A percentile compares a stretch with the other conserved stretches of the same genome.
Conservation (phyloP, 2,113 vertebrate species). For the Nibea coibor region DNA sequence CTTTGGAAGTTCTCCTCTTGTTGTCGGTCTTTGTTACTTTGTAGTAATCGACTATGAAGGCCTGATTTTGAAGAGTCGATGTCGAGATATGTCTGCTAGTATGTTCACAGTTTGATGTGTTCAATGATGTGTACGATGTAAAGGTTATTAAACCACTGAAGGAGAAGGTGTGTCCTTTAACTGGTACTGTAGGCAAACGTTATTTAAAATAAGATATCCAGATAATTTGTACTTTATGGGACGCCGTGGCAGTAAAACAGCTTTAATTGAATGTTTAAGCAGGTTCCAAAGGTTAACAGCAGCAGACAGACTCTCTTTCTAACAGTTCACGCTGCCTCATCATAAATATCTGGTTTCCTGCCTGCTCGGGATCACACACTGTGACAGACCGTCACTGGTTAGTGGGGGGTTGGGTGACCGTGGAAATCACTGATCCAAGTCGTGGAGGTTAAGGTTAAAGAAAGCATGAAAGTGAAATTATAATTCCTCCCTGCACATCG, state of each 20-base stretch:
- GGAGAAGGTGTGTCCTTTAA: no score
- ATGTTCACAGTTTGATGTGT: no score
- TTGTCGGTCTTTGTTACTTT: no score
- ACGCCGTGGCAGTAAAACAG: neutral
- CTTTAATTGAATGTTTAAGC: conserved; percentile 5
- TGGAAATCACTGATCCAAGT: conserved; percentile 51
- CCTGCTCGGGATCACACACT: conserved; percentile 27
- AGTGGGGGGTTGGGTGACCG: neutral
- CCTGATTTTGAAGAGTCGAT: no score
- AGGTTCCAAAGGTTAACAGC: conserved; percentile 6
- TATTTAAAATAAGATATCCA: no score
- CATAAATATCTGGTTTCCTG: conserved; percentile 52
- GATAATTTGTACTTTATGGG: neutral
- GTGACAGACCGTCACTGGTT: conserved; percentile 27
- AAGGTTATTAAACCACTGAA: no score
- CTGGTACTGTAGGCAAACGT: neutral
- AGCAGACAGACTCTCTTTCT: neutral
- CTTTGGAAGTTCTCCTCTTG: no score
- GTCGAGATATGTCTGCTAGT: no score
- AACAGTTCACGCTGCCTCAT: conserved; percentile 22
- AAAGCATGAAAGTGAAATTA: conserved; percentile 72
- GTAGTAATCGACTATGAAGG: no score
- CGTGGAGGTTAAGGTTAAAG: conserved; percentile 62
- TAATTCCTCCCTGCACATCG: conserved; percentile 72
- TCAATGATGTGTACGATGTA: no score